Evolutionary conservation across 2,888 invertebrate genomes (phyloP).

Genomic region (Stomorhina lunata): DNA sequence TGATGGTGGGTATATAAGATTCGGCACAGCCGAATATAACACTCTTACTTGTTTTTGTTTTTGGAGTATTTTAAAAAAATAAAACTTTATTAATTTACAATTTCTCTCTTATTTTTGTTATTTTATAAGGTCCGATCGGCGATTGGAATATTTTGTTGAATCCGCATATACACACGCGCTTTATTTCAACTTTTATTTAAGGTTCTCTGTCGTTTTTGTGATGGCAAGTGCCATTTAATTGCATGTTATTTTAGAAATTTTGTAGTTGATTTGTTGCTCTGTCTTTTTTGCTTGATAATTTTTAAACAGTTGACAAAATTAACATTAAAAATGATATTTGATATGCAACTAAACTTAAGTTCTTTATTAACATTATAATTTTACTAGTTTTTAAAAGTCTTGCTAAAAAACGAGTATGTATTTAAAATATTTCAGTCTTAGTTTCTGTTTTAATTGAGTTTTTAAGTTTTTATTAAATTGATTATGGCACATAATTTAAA

Average conservation of each 20-base stretch:
- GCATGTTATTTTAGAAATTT: constrained; percentile 35
- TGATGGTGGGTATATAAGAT: no score
- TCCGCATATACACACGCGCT: not conserved
- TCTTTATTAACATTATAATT: not conserved
- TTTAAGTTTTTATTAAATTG: no score
- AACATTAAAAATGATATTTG: constrained; percentile 69
- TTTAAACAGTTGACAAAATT: constrained; percentile 66
- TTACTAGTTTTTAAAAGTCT: not conserved
- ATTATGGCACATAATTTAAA: no score
- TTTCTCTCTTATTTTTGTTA: not conserved
- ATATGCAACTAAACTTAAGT: constrained; percentile 57
- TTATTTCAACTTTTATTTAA: not conserved
- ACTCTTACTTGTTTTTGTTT: constrained; percentile 24
- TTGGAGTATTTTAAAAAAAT: constrained; percentile 19
- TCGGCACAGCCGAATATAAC: no score
- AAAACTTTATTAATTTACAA: constrained; percentile 19
- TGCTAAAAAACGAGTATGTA: no score
- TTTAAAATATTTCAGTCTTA: no score
- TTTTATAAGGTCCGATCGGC: constrained; percentile 5
- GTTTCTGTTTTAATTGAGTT: no score
- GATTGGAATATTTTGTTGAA: not conserved
- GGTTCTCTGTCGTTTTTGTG: no score
- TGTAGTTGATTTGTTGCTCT: constrained; percentile 5
- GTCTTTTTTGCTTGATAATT: constrained; percentile 43
- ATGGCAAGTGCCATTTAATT: constrained; percentile 69